A percentile compares a stretch with the other conserved stretches of the same genome.
These are phyloP conservation scores for Sebastes melanostomus DNA, from an alignment of 2,797 vertebrate genomes.

Conservation along the genomic window DNA sequence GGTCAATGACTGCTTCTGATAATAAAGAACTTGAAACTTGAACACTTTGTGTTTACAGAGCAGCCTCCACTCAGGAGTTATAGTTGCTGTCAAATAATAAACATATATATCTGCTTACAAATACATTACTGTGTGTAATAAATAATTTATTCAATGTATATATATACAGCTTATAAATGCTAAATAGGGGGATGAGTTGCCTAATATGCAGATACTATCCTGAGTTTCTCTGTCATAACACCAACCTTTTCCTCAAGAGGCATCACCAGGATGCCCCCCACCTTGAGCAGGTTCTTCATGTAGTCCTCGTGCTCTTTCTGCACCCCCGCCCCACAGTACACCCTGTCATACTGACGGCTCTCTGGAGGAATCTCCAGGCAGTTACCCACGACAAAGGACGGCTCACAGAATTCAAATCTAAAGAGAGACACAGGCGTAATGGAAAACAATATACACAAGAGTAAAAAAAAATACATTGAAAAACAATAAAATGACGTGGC, in stretches of 20 bases:
- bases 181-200: background rate
- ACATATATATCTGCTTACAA: background rate
- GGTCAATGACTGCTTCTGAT: background rate
- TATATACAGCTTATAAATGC: background rate
- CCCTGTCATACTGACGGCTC: slow-evolving; percentile 92
- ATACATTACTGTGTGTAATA: background rate
- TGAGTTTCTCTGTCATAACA: background rate
- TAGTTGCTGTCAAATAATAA: background rate
- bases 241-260: slow-evolving; percentile 95
- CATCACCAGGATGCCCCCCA: slow-evolving; percentile 96
- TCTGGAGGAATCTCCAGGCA: slow-evolving; percentile 94
- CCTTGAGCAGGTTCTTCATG: slow-evolving; percentile 95
- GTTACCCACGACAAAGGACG: slow-evolving; percentile 93
- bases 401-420: slow-evolving; percentile 98
- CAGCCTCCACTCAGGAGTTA: background rate
- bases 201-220: background rate
- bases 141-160: background rate
- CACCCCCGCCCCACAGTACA: slow-evolving; percentile 96
- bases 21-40: background rate
- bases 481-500: background rate
- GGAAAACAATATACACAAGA: background rate
- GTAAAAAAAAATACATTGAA: background rate
- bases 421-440: background rate
- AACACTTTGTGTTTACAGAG: background rate
- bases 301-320: slow-evolving; percentile 95